These are phyloP conservation scores for Aphidius ervi DNA, from an alignment of 1,140 invertebrate species.

Conservation along the genomic window DNA sequence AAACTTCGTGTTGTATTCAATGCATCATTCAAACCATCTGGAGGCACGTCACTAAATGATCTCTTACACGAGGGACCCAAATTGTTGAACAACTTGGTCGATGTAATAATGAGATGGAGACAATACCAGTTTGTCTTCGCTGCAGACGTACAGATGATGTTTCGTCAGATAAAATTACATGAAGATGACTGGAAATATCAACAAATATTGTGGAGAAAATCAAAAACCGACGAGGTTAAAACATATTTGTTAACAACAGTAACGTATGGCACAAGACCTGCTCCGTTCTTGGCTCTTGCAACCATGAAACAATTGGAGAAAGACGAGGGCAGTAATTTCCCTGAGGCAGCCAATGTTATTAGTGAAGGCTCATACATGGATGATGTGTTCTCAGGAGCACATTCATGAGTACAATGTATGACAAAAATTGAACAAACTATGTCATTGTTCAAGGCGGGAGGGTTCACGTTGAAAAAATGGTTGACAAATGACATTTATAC, in stretches of 20 bases:
- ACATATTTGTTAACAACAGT: conserved; percentile 31
- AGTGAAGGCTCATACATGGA: background rate
- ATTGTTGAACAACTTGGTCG: conserved; percentile 5
- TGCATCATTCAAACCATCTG: conserved; percentile 4
- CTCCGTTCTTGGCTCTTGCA: conserved; percentile 31
- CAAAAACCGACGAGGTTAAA: conserved; percentile 11
- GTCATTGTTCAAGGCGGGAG: conserved; percentile 9
- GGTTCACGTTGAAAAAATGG: conserved; percentile 21
- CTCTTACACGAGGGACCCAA: conserved; percentile 9
- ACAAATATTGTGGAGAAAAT: conserved; percentile 35
- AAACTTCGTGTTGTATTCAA: conserved; percentile 18
- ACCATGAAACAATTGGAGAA: conserved; percentile 32
- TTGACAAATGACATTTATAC: background rate
- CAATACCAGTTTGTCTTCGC: conserved; percentile 24
- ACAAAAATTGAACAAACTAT: background rate
- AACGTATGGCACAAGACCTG: conserved; percentile 45
- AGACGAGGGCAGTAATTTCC: conserved; percentile 28
- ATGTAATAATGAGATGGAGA: conserved; percentile 17
- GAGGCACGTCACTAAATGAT: conserved; percentile 21
- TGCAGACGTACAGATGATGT: conserved; percentile 40
- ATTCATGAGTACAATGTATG: background rate
- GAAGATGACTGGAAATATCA: conserved; percentile 32
- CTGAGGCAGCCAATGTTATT: conserved; percentile 5
- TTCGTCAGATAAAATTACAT: conserved; percentile 36
- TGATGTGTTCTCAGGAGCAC: conserved; percentile 6